These are phyloP conservation scores for Hydropsyche betteni DNA, from an alignment of 2,888 invertebrate genomes.

Conservation along the genomic window DNA sequence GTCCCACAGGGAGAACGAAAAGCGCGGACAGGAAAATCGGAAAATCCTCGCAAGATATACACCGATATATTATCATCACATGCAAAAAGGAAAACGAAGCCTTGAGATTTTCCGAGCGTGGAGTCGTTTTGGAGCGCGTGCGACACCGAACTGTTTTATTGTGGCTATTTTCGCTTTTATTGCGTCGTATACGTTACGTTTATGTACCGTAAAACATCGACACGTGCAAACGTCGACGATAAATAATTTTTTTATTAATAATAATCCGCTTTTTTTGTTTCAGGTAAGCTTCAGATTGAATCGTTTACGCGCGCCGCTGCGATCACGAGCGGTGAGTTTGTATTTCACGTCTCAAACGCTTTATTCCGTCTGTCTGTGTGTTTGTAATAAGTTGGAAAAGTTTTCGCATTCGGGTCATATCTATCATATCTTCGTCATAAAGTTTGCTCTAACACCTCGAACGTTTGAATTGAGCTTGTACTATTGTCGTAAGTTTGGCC, in stretches of 20 bases:
- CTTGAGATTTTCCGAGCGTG: not conserved
- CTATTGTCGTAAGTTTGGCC: conserved; percentile 39
- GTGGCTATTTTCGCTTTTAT: conserved; percentile 26
- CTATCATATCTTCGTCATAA: conserved; percentile 38
- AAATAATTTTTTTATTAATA: conserved; percentile 6
- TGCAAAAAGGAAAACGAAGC: conserved; percentile 8
- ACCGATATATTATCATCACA: not conserved
- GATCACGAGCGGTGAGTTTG: too few species aligned
- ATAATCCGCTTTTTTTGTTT: conserved; percentile 34
- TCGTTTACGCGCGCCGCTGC: too few species aligned
- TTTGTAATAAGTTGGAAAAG: not conserved
- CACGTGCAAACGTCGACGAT: too few species aligned
- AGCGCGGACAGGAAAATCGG: not conserved
- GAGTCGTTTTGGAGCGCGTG: too few species aligned
- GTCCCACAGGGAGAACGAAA: too few species aligned
- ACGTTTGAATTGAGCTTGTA: conserved; percentile 31
- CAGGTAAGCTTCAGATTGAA: conserved; percentile 41
- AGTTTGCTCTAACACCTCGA: conserved; percentile 43
- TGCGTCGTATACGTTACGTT: not conserved
- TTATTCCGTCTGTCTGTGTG: not conserved
- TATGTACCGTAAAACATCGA: conserved; percentile 13
- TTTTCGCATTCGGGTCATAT: conserved; percentile 22
- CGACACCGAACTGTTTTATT: conserved; percentile 35
- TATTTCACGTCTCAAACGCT: too few species aligned
- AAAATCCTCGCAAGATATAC: not conserved